Evolutionary conservation across 2,113 vertebrate species (phyloP), one percentile per base, ranked within the genome.

Genomic region (Rana temporaria): DNA sequence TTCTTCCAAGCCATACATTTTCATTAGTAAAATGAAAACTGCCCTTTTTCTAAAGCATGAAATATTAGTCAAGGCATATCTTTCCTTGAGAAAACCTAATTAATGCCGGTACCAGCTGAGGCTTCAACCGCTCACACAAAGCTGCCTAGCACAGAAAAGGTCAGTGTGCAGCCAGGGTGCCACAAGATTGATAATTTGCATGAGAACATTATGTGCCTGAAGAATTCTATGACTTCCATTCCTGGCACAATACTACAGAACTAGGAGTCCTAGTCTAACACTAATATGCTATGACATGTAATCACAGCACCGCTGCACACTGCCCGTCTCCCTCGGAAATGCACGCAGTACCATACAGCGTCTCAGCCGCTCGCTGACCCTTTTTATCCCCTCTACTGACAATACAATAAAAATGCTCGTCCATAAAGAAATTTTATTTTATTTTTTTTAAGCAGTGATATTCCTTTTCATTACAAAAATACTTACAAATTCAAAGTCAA

Each of bases 181-280:
- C 9, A 14, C 15, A 22, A 57, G 60, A 52, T 53, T 42, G 22
- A 65, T 48, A 7, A 65, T 78, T 78, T 78, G 60, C 60, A 78
- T 78, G 42, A 78, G 75, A 78, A 78, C 75, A 65, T 65, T 53
- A 19, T 78, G 74, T 78, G 59, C 75, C 57, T 22, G 72, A 75
- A 57, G 56, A 60, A 75, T 53, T 52, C 38, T 78, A 64, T 60
- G n/a, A 52, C 60, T 32, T 15, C 75, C 55, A 48, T 64, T 65
- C 60, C 74, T 77, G 75, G 75, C 75, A 78, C 20, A 17, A 12
- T 30, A n/a, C 22, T 55, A 14, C 9, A 53, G 75, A 11, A 53
- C 24, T 22, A 55, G n/a, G 20, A 65, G 75, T 53, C 42, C 16
- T 38, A 64, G 24, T 12, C 72, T 24, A 42, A 75, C 56, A 62